A percentile compares a stretch with the other conserved stretches of the same genome.
These are phyloP conservation scores for Gymnogyps californianus DNA, from an alignment of 2,113 vertebrate genomes.

Conservation along the genomic window DNA sequence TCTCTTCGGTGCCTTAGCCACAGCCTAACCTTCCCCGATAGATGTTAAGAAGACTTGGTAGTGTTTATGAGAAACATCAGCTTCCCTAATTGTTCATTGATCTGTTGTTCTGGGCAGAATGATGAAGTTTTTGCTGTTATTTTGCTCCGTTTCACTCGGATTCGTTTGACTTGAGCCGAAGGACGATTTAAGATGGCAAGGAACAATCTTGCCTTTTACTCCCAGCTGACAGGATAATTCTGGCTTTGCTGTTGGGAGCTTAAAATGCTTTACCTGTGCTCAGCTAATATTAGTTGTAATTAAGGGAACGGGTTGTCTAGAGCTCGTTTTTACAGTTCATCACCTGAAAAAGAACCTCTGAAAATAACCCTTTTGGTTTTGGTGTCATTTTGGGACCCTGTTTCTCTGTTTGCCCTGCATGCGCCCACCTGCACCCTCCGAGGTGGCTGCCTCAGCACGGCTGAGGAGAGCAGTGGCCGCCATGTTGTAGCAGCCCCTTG, in stretches of 20 bases:
- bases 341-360: neutral
- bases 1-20: neutral
- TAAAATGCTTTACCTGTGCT: neutral
- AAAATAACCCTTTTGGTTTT: neutral
- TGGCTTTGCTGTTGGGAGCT: neutral
- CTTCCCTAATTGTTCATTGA: slow-evolving; percentile 44
- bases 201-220: neutral
- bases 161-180: neutral
- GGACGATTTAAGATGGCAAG: neutral
- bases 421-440: fast-evolving
- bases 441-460: fast-evolving
- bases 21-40: neutral
- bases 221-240: slow-evolving; percentile 10
- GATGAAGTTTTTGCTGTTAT: neutral
- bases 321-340: neutral
- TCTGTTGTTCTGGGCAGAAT: slow-evolving; percentile 38
- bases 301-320: neutral
- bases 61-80: slow-evolving; percentile 34
- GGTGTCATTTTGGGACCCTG: neutral
- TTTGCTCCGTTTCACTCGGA: neutral
- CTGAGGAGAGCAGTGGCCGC: neutral
- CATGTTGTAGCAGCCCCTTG: neutral
- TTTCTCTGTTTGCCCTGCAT: neutral
- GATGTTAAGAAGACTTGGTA: neutral
- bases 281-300: neutral